phyloP scores from a whole-genome alignment of 2,888 invertebrate species.

The Criorhina ranunculi region DNA sequence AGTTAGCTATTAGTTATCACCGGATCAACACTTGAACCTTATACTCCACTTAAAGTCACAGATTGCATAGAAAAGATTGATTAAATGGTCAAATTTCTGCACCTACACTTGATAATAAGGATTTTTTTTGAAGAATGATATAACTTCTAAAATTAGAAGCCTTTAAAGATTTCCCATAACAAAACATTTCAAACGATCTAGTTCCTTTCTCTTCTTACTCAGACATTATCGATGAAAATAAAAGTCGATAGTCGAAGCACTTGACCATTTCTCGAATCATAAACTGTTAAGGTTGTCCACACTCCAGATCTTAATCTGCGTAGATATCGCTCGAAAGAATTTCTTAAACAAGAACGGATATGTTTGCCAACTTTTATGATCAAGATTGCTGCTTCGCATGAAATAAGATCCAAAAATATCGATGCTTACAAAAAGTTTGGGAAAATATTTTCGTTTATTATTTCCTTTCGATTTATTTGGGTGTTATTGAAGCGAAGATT shows the following conservation, averaged over 20 bases:
- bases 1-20: too few relatives aligned
- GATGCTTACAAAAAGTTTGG: background rate
- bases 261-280: background rate
- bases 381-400: constrained; percentile 4
- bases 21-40: background rate
- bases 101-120: background rate
- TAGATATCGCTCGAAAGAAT: constrained; percentile 9
- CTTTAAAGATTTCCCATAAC: background rate
- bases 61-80: background rate
- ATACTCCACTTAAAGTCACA: background rate
- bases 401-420: constrained; percentile 42
- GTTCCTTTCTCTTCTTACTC: constrained; percentile 3
- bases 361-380: background rate
- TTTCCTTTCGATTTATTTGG: constrained; percentile 5
- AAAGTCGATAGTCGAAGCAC: constrained; percentile 5
- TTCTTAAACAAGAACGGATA: constrained; percentile 19
- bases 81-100: background rate
- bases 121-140: constrained; percentile 14
- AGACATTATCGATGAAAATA: constrained; percentile 7
- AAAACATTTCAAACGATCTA: background rate
- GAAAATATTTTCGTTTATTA: background rate
- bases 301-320: constrained; percentile 22
- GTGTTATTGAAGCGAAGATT: background rate
- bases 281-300: constrained; percentile 17
- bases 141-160: constrained; percentile 6